phyloP scores from a whole-genome alignment of 2,113 vertebrate species.

The Gnathonemus echidnorhynchus region DNA sequence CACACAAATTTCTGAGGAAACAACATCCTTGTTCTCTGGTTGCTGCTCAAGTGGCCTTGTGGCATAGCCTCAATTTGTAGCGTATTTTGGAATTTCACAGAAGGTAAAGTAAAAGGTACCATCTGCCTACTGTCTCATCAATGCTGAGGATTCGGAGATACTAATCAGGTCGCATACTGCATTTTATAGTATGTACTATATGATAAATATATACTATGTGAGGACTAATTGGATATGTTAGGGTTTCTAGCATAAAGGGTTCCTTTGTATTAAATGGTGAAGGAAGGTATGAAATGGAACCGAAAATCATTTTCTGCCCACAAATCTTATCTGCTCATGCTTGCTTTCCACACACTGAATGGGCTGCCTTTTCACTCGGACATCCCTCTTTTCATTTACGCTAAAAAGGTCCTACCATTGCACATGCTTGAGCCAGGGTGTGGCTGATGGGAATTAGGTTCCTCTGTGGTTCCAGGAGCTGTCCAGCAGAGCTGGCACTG shows the following conservation, averaged over 20 bases:
- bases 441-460: not conserved
- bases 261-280: not conserved
- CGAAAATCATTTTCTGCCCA: no score
- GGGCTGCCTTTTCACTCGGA: not conserved
- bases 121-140: not conserved
- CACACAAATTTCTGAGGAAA: not conserved
- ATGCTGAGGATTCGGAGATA: not conserved
- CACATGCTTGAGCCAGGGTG: not conserved
- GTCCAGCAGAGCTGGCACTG: not conserved
- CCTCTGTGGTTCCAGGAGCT: not conserved
- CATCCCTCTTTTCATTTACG: not conserved
- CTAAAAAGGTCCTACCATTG: not conserved
- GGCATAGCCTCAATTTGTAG: not conserved
- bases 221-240: not conserved
- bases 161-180: not conserved
- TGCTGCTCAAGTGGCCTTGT: not conserved
- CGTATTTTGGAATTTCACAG: not conserved
- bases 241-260: not conserved
- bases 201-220: not conserved
- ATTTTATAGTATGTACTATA: not conserved
- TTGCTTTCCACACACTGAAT: not conserved
- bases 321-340: not conserved
- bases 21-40: not conserved
- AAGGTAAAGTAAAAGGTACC: not conserved
- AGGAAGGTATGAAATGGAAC: not conserved